A percentile compares a stretch with the other conserved stretches of the same genome.
Evolutionary conservation across 2,797 vertebrate genomes (phyloP).

Genomic region (Brachyalestes nurse): DNA sequence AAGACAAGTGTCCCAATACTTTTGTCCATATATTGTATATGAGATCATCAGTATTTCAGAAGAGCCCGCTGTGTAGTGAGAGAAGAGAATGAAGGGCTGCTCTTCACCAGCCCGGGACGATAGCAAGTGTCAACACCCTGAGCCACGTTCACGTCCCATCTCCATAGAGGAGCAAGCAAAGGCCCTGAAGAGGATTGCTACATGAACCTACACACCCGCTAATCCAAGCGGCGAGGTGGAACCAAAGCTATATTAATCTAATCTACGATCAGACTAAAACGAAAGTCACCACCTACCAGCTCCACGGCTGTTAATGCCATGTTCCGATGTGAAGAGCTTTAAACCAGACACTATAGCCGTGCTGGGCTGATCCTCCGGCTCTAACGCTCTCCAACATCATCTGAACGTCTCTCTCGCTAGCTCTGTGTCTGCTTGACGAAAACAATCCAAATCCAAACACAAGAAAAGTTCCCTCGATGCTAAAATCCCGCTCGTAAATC

Average conservation of each 20-base stretch:
- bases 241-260: conserved; percentile 23
- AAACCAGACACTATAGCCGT: not conserved
- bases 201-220: not conserved
- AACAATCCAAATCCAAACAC: not conserved
- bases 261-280: not conserved
- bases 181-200: not conserved
- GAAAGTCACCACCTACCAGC: not conserved
- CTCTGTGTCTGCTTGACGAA: not conserved
- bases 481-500: conserved; percentile 27
- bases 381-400: not conserved
- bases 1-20: too few relatives aligned
- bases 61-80: not conserved
- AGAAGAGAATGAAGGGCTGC: not conserved
- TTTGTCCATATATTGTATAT: not conserved
- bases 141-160: conserved; percentile 7
- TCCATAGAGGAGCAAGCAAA: not conserved
- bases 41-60: not conserved
- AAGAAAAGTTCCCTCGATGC: not conserved
- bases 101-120: not conserved
- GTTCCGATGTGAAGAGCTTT: not conserved
- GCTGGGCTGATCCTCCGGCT: not conserved
- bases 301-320: not conserved
- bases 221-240: conserved; percentile 19
- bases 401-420: not conserved
- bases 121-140: not conserved